Conservation (phyloP, 2,113 vertebrate genomes). For the Paraplagusia blochii region DNA sequence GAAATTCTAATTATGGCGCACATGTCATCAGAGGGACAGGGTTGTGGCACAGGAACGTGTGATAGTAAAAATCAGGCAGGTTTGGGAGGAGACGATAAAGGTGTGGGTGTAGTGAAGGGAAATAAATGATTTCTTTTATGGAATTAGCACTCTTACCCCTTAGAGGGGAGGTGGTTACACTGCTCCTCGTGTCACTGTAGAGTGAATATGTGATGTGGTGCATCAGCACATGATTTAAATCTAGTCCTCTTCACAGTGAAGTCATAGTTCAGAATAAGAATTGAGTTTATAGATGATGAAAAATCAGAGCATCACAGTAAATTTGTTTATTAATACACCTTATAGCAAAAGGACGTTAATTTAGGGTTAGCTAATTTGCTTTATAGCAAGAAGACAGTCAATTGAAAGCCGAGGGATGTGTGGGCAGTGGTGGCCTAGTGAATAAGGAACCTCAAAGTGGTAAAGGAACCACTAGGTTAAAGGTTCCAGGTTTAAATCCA, state of each 20-base stretch:
- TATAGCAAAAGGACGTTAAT: too few species aligned
- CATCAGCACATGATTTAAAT: not conserved
- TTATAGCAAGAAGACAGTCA: too few species aligned
- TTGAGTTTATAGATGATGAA: too few species aligned
- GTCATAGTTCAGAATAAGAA: too few species aligned
- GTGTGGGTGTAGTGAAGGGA: not conserved
- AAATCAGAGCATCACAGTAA: too few species aligned
- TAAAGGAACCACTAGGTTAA: too few species aligned
- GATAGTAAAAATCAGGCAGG: slow-evolving; percentile 11
- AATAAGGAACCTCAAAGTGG: not conserved
- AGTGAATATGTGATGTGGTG: slow-evolving; percentile 24
- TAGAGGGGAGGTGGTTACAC: too few species aligned
- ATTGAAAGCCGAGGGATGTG: too few species aligned
- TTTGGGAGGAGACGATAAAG: not conserved
- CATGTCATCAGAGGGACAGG: slow-evolving; percentile 3
- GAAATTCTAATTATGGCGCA: not conserved
- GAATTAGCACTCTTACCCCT: slow-evolving; percentile 39
- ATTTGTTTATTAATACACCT: too few species aligned
- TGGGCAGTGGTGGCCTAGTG: too few species aligned
- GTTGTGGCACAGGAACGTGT: slow-evolving; percentile 4
- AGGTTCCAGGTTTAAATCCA: too few species aligned
- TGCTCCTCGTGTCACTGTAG: slow-evolving; percentile 13
- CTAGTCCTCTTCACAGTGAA: not conserved
- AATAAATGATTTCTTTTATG: slow-evolving; percentile 22
- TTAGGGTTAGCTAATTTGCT: too few species aligned